A percentile compares a stretch with the other conserved stretches of the same genome.
Evolutionary conservation across 2,797 vertebrate genomes (phyloP).

Genomic region (Malurus leucopterus): DNA sequence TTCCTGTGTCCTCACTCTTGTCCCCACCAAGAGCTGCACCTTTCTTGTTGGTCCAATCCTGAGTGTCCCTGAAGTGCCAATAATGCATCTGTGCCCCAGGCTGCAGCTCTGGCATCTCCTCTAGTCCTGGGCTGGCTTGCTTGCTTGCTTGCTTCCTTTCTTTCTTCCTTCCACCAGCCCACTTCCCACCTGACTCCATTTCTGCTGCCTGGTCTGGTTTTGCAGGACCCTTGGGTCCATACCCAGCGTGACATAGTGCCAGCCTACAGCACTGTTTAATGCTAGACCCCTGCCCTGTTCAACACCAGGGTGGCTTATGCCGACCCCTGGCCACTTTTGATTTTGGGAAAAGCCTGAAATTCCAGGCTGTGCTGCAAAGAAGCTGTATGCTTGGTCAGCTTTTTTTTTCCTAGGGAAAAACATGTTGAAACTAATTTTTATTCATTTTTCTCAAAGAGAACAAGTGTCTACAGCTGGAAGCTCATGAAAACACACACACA

Average conservation of each 20-base stretch:
- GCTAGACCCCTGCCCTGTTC: background rate
- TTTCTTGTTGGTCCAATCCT: background rate
- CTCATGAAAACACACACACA: background rate
- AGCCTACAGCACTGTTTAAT: background rate
- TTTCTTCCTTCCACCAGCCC: background rate
- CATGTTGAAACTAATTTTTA: background rate
- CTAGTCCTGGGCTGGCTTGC: background rate
- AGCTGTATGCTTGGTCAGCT: constrained; percentile 5
- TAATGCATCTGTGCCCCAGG: background rate
- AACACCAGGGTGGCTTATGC: background rate
- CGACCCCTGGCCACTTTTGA: background rate
- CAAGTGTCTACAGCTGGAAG: constrained; percentile 39
- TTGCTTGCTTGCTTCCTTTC: background rate
- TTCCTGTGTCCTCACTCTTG: background rate
- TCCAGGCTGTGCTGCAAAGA: background rate
- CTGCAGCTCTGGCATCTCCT: background rate
- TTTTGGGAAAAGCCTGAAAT: background rate
- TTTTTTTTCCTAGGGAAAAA: background rate
- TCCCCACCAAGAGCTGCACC: background rate
- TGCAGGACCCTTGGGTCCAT: background rate
- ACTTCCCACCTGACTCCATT: background rate
- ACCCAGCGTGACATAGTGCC: background rate
- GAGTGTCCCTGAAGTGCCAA: background rate
- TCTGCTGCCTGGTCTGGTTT: background rate
- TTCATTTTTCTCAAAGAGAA: constrained; percentile 21